Evolutionary conservation across 2,113 vertebrate genomes (phyloP), one percentile per base, ranked within the genome.

Genomic region (Romanogobio albipinnatus): DNA sequence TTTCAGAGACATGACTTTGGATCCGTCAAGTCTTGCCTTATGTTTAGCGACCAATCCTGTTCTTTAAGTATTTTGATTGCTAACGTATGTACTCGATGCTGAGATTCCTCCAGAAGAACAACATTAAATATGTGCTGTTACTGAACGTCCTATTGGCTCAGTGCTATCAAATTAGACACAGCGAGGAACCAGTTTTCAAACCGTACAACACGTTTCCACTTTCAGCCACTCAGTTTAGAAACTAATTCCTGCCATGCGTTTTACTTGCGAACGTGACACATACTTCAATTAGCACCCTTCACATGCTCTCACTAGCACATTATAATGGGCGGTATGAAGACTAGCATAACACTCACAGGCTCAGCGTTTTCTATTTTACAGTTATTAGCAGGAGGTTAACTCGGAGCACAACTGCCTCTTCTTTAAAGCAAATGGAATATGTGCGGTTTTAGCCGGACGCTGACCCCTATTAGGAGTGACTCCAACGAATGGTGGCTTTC

Each of bases 251-350:
- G 47, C 64, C 80, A 77, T 78, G 76, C 73, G 70, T 85, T 86
- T 79, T 71, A 74, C 62, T 58, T 33, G 84, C 9, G 62, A 86
- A 88, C 70, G 61, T 88, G 85, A 86, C 85, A 84, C 85, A 84
- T 82, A 82, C 83, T 86, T 84, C 78, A 86, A 88, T 88, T 88
- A 88, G 82, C 85, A 86, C 86, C 82, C 76, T 86, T 68, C 73
- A 87, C 76, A 85, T 84, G 66, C 79, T 81, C 61, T 87, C 71
- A 73, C 81, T 49, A 81, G 82, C 78, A 51, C 53, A 75, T 82
- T 86, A 81, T 87, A 86, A 86, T 87, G 86, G 88, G 76, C 59
- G 74, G 74, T 68, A 70, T 36, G 77, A 76, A 47, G 66, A 75
- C 61, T 77, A 82, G 64, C 64, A 86, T 81, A 84, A 76, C 79